phyloP scores from a whole-genome alignment of 2,113 vertebrate genomes.

The Festucalex cinctus region DNA sequence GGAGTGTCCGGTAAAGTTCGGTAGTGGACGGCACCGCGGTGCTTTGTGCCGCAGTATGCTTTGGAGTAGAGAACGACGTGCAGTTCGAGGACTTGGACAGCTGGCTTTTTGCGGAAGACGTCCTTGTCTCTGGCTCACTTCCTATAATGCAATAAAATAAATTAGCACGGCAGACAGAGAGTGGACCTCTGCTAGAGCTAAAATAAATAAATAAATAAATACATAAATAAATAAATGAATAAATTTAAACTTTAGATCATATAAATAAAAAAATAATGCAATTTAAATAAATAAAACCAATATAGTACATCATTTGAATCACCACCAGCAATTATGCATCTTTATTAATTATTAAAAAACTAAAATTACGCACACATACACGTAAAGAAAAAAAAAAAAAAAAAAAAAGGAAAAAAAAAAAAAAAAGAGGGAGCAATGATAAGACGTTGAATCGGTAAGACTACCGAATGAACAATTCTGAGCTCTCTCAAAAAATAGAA shows the following conservation, averaged over 20 bases:
- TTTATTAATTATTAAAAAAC: no score
- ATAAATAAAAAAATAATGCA: neutral
- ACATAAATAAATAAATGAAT: neutral
- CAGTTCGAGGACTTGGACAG: slow-evolving; percentile 42
- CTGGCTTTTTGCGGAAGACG: slow-evolving; percentile 47
- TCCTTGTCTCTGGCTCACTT: slow-evolving; percentile 67
- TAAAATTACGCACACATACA: no score
- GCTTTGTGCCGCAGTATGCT: slow-evolving; percentile 57
- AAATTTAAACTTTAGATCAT: no score
- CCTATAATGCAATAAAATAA: slow-evolving; percentile 37
- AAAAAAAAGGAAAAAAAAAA: no score
- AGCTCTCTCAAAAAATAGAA: no score
- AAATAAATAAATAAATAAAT: neutral
- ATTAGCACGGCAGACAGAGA: neutral
- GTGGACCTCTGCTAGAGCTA: no score
- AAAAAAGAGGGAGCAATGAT: no score
- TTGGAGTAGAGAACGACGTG: slow-evolving; percentile 63
- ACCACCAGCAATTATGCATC: neutral
- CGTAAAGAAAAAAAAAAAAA: no score
- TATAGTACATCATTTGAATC: neutral
- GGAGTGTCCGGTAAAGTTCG: slow-evolving; percentile 74
- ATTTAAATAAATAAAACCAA: neutral
- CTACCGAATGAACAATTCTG: no score
- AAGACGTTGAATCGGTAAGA: no score
- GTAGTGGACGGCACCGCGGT: slow-evolving; percentile 67